Base-by-base conservation (phyloP, 2,888 invertebrate genomes). In the Pterobdella sp. region DNA sequence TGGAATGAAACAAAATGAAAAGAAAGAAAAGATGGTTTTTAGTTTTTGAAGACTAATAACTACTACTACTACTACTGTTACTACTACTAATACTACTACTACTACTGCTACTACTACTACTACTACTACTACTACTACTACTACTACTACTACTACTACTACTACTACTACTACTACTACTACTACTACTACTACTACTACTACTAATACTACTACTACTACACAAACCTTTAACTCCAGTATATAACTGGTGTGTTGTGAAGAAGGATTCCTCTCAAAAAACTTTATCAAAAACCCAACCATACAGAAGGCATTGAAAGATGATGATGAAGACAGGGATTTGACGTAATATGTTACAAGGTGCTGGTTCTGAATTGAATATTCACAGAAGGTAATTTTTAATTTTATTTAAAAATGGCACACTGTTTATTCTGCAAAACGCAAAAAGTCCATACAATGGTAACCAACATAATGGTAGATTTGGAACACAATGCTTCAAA, bases 261-360 rank as follows among this genome's bases (percentile, higher is more conserved):
- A n/a, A n/a, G 10, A n/a, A n/a, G 7, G 29, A 7, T 7, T n/a
- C 7, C 14, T 7, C 22, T 64, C 64, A 14, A 64, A n/a, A n/a
- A 26, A 64, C 7, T 7, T 79, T 77, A 80, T 76, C 31, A 80
- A 72, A 29, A 77, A 70, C 7, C 78, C 78, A 29, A 78, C 64
- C 60, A 77, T 34, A 36, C 71, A 56, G 64, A 70, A 74, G 22
- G 31, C n/a, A 34, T 60, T 1, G 32, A 63, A 29, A 68, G 68
- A 42, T 1, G 34, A 37, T 34, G 63, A 32, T 18, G 72, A 72
- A 1, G 64, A 35, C 64, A 65, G 60, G 3, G 69, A 22, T 22
- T 26, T 56, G 10, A 56, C 3, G 60, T 56, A 56, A 26, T 26
- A 22, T 56, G 60, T 22, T 4, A 56, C 14, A 4, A 56, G 26